Conservation (phyloP, 2,113 vertebrate species). For the Seriola quinqueradiata region DNA sequence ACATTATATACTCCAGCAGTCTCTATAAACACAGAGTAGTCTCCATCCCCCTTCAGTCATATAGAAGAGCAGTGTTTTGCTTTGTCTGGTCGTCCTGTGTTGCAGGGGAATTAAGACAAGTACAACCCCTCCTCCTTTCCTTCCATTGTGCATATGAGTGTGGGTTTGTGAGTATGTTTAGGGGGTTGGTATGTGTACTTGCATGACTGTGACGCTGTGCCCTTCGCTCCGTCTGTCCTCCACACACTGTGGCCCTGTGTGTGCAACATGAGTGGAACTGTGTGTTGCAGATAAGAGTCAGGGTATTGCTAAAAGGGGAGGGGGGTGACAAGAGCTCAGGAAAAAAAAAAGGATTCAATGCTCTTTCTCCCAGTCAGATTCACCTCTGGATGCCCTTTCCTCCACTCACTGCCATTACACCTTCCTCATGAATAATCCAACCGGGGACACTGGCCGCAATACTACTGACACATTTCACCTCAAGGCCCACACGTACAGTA, state of each 20-base stretch:
- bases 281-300: conserved; percentile 75
- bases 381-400: conserved; percentile 78
- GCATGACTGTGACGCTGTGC: conserved; percentile 53
- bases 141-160: conserved; percentile 37
- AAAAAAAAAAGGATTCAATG: conserved; percentile 34
- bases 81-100: conserved; percentile 50
- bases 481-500: neutral
- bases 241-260: conserved; percentile 62
- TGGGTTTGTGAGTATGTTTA: conserved; percentile 37
- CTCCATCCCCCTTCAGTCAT: conserved; percentile 20
- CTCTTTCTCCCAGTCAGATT: conserved; percentile 59
- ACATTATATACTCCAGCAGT: conserved; percentile 30
- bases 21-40: conserved; percentile 9
- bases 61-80: conserved; percentile 31
- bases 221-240: conserved; percentile 66
- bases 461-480: conserved; percentile 51
- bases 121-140: conserved; percentile 40
- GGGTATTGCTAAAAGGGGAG: conserved; percentile 23
- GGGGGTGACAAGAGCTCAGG: conserved; percentile 19
- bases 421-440: conserved; percentile 79
- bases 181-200: conserved; percentile 19
- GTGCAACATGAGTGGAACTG: conserved; percentile 68
- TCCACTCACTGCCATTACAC: conserved; percentile 65
- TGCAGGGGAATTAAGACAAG: conserved; percentile 62
- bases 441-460: conserved; percentile 32